Conservation (phyloP, 2,113 vertebrate species). For the Oryzias javanicus region DNA sequence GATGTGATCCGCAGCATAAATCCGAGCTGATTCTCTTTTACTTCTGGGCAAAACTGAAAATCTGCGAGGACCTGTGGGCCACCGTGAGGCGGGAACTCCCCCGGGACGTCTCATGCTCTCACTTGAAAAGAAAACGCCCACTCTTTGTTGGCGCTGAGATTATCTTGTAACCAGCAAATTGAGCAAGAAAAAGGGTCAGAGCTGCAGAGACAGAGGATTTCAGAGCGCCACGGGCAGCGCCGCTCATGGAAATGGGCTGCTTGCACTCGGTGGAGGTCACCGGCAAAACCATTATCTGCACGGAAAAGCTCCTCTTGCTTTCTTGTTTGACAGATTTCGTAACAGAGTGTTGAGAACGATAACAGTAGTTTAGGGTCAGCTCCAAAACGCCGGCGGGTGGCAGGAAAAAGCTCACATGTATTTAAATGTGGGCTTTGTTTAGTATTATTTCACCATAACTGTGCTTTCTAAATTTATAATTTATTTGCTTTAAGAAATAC, state of each 20-base stretch:
- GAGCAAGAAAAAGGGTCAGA: slow-evolving; percentile 54
- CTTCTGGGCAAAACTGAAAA: slow-evolving; percentile 37
- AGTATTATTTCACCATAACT: slow-evolving; percentile 26
- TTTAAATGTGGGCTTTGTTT: slow-evolving; percentile 43
- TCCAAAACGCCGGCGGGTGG: slow-evolving; percentile 42
- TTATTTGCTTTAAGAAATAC: background rate
- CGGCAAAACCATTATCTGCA: slow-evolving; percentile 36
- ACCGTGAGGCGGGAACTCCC: slow-evolving; percentile 22
- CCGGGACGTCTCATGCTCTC: slow-evolving; percentile 31
- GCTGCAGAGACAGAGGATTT: slow-evolving; percentile 27
- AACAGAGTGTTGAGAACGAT: slow-evolving; percentile 36
- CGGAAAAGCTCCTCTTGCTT: slow-evolving; percentile 31
- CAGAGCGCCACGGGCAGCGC: slow-evolving; percentile 25
- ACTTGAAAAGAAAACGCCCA: slow-evolving; percentile 63
- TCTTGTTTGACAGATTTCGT: slow-evolving; percentile 16
- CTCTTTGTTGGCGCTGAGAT: slow-evolving; percentile 44
- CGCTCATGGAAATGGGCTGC: slow-evolving; percentile 31
- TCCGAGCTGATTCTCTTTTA: slow-evolving; percentile 19
- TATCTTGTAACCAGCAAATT: slow-evolving; percentile 41
- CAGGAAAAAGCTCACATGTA: slow-evolving; percentile 14
- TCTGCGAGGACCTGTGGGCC: slow-evolving; percentile 38
- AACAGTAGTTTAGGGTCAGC: slow-evolving; percentile 19
- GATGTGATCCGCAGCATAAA: slow-evolving; percentile 44
- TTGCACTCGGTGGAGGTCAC: slow-evolving; percentile 37
- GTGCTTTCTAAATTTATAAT: slow-evolving; percentile 16